phyloP scores from a whole-genome alignment of 2,888 invertebrate genomes.

The Sepiola atlantica region DNA sequence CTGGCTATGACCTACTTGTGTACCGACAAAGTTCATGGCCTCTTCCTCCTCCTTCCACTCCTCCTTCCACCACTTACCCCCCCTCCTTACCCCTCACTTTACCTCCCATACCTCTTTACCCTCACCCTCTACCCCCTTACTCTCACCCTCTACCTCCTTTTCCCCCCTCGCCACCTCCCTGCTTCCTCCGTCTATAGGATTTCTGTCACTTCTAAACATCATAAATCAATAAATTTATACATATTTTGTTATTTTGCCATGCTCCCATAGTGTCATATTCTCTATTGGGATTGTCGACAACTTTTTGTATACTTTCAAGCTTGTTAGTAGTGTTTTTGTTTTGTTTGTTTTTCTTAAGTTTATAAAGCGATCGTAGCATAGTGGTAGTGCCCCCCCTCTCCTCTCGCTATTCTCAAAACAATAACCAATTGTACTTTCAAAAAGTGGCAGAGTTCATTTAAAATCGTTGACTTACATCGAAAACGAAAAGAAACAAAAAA shows the following conservation, averaged over 20 bases:
- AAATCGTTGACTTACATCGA: neutral
- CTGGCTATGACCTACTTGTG: slow-evolving; percentile 48
- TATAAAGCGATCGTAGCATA: neutral
- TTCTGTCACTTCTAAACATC: neutral
- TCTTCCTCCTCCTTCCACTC: neutral
- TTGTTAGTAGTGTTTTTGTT: neutral
- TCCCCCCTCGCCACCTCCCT: no score
- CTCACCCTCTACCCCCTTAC: no score
- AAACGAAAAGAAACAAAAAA: neutral
- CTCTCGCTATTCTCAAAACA: neutral
- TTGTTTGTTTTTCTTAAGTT: neutral
- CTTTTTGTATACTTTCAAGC: neutral
- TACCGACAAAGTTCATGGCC: slow-evolving; percentile 47
- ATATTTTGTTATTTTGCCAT: neutral
- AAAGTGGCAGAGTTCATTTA: neutral
- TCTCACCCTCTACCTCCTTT: no score
- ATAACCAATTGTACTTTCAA: neutral
- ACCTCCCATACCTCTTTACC: neutral
- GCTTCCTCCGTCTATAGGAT: neutral
- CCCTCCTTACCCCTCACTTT: neutral
- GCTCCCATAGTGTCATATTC: neutral
- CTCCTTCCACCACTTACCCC: neutral
- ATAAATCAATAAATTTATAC: neutral
- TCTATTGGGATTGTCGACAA: neutral
- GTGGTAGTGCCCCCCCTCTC: neutral